phyloP scores from a whole-genome alignment of 2,113 vertebrate species.

The Cynocephalus volans region DNA sequence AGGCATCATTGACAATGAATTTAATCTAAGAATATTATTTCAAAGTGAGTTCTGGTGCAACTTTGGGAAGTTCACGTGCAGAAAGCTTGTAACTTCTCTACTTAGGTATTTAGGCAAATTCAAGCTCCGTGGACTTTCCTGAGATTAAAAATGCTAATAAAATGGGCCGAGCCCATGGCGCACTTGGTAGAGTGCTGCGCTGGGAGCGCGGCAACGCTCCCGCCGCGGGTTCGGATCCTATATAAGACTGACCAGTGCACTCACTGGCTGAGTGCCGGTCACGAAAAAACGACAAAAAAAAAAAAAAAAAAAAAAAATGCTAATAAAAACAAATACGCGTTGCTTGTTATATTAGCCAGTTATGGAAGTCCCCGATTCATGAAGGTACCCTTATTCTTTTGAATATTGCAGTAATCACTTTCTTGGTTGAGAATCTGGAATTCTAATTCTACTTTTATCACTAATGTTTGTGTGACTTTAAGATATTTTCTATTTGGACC shows the following conservation, averaged over 20 bases:
- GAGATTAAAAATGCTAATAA: slow-evolving; percentile 12
- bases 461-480: neutral
- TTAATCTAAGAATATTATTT: slow-evolving; percentile 24
- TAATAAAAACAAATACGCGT: neutral
- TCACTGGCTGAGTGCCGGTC: too few relatives aligned
- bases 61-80: neutral
- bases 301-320: too few relatives aligned
- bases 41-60: neutral
- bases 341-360: neutral
- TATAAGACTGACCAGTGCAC: too few relatives aligned
- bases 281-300: too few relatives aligned
- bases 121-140: neutral
- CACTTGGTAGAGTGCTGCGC: too few relatives aligned
- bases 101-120: neutral
- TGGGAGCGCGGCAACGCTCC: too few relatives aligned
- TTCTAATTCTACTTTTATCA: neutral
- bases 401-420: neutral
- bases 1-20: neutral
- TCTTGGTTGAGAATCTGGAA: neutral
- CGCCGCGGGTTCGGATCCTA: too few relatives aligned
- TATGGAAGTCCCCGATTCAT: neutral
- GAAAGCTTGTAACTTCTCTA: neutral
- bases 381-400: neutral
- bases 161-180: too few relatives aligned
- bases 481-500: neutral